Conservation (phyloP, 1,140 invertebrate species). For the Drosophila neocordata region DNA sequence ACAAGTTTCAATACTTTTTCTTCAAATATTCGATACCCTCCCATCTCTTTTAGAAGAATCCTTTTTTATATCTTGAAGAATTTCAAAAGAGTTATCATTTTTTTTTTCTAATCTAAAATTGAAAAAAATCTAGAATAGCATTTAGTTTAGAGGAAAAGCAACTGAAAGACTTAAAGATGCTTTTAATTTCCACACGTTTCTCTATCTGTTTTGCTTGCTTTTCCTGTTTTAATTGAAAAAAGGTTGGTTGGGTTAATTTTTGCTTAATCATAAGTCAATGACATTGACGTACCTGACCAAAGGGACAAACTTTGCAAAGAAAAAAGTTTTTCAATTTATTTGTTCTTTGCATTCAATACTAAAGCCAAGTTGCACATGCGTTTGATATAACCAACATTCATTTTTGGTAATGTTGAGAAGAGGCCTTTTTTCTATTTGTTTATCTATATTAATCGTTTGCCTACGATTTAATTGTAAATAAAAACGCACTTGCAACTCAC, state of each 20-base stretch:
- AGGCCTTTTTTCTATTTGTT: background rate
- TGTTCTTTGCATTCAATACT: slow-evolving; percentile 82
- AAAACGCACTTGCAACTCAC: slow-evolving; percentile 76
- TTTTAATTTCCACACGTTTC: too few species aligned
- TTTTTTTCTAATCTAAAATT: background rate
- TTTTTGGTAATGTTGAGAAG: slow-evolving; percentile 37
- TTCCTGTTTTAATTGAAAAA: slow-evolving; percentile 1
- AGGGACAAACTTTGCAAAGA: slow-evolving; percentile 52
- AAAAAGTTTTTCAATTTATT: slow-evolving; percentile 81
- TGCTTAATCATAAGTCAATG: slow-evolving; percentile 6
- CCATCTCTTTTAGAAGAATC: too few species aligned
- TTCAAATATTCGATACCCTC: too few species aligned
- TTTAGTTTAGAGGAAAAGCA: background rate
- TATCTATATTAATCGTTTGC: too few species aligned
- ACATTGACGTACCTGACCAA: slow-evolving; percentile 11
- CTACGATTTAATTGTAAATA: background rate
- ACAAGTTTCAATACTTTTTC: too few species aligned
- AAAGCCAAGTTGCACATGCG: slow-evolving; percentile 73
- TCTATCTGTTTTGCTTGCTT: too few species aligned
- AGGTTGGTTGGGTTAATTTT: background rate
- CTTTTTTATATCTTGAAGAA: too few species aligned
- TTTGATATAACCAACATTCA: slow-evolving; percentile 38
- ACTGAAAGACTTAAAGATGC: too few species aligned
- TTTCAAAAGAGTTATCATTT: too few species aligned
- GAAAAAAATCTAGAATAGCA: background rate